A percentile compares a stretch with the other conserved stretches of the same genome.
Evolutionary conservation across 2,888 invertebrate species (phyloP).

Genomic region (Agrochola circellaris): DNA sequence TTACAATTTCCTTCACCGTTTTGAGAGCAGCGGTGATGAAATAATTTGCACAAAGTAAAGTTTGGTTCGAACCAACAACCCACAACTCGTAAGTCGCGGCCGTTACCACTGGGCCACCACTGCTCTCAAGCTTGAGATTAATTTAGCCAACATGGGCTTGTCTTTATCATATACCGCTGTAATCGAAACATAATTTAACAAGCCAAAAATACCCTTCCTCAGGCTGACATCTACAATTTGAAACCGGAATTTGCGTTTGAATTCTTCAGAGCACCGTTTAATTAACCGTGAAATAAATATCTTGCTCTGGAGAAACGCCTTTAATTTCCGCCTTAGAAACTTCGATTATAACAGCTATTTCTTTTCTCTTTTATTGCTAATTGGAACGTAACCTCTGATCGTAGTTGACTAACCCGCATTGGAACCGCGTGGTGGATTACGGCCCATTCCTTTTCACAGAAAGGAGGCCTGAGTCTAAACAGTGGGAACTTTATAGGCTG

Average conservation of each 20-base stretch:
- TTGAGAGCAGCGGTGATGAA: too few relatives aligned
- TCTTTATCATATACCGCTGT: slow-evolving; percentile 9
- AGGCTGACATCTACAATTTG: slow-evolving; percentile 23
- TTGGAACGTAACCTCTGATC: neutral
- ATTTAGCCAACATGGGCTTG: slow-evolving; percentile 5
- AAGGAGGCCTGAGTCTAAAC: too few relatives aligned
- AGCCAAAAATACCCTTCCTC: neutral
- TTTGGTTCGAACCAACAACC: too few relatives aligned
- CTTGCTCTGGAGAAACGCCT: slow-evolving; percentile 16
- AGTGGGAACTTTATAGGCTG: neutral
- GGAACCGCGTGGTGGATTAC: too few relatives aligned
- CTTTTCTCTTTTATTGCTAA: slow-evolving; percentile 13
- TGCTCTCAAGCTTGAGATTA: slow-evolving; percentile 6
- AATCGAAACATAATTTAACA: neutral
- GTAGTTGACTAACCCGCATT: neutral
- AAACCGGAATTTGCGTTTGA: slow-evolving; percentile 29
- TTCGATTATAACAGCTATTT: slow-evolving; percentile 3
- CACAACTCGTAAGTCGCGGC: too few relatives aligned
- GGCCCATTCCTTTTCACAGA: too few relatives aligned
- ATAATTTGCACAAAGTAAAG: too few relatives aligned
- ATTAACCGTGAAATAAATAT: slow-evolving; percentile 55
- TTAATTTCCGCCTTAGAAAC: slow-evolving; percentile 51
- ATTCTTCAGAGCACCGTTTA: slow-evolving; percentile 14
- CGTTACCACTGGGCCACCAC: too few relatives aligned
- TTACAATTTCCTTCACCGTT: too few relatives aligned